Percentiles rank a stretch among this genome's conserved stretches.
phyloP scores from a whole-genome alignment of 2,888 invertebrate genomes.

The Panorpa germanica region DNA sequence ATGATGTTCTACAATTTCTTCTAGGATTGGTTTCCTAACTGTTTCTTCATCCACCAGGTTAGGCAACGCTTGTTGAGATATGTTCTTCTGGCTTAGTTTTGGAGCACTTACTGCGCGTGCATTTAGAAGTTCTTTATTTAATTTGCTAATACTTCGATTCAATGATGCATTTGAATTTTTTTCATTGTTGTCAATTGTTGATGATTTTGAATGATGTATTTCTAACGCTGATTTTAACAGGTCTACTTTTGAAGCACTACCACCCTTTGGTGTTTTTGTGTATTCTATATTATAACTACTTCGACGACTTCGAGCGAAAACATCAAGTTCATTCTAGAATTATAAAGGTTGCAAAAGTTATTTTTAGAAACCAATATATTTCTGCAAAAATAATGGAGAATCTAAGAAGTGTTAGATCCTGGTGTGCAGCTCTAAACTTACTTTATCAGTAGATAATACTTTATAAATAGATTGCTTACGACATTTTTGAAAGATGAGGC shows the following conservation, averaged over 20 bases:
- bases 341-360: constrained; percentile 1
- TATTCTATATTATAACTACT: constrained; percentile 26
- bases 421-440: no score
- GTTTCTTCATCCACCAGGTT: constrained; percentile 35
- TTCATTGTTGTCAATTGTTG: constrained; percentile 24
- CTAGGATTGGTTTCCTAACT: no score
- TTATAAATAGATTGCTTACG: no score
- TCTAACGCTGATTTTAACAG: constrained; percentile 49
- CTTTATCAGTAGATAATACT: no score
- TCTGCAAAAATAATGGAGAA: not conserved
- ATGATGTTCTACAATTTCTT: no score
- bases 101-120: constrained; percentile 44
- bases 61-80: constrained; percentile 33
- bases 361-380: not conserved
- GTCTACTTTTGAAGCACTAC: constrained; percentile 34
- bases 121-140: no score
- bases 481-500: not conserved
- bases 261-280: constrained; percentile 18
- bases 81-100: constrained; percentile 37
- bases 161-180: constrained; percentile 39
- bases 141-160: constrained; percentile 23
- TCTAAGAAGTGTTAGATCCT: no score
- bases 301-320: constrained; percentile 23
- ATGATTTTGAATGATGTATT: constrained; percentile 36
- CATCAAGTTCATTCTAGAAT: constrained; percentile 23